A percentile compares a stretch with the other conserved stretches of the same genome.
phyloP scores from a whole-genome alignment of 92 coral and sea anemone genomes.

The Nematostella vectensis region DNA sequence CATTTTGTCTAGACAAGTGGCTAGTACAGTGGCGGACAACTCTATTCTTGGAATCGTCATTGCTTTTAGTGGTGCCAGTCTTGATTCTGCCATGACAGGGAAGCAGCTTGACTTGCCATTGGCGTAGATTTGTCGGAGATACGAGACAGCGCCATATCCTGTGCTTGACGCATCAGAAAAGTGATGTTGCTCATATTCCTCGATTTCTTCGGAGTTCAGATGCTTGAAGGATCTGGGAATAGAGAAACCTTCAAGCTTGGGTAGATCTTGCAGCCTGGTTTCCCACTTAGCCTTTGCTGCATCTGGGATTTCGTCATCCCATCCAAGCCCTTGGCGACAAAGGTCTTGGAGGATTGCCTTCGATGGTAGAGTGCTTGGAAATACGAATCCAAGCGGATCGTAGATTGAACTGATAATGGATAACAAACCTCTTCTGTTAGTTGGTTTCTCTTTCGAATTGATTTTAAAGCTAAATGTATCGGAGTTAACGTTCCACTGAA shows the following conservation, averaged over 20 bases:
- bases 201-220: slow-evolving; percentile 10
- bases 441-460: slow-evolving; percentile 14
- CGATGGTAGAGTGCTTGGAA: slow-evolving; percentile 2
- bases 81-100: slow-evolving; percentile 13
- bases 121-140: slow-evolving; percentile 13
- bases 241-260: slow-evolving; percentile 16
- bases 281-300: slow-evolving; percentile 15
- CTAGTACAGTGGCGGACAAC: slow-evolving; percentile 20
- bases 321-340: slow-evolving; percentile 11
- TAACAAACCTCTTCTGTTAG: slow-evolving; percentile 14
- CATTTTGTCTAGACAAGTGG: slow-evolving; percentile 12
- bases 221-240: slow-evolving; percentile 12
- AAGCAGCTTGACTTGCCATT: slow-evolving; percentile 9
- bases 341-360: slow-evolving; percentile 21
- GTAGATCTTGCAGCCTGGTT: slow-evolving; percentile 18
- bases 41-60: slow-evolving; percentile 13
- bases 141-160: slow-evolving; percentile 27
- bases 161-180: slow-evolving; percentile 14
- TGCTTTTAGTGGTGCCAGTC: slow-evolving; percentile 13
- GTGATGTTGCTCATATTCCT: slow-evolving; percentile 16
- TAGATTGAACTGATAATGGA: slow-evolving; percentile 16
- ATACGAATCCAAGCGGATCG: slow-evolving; percentile 17
- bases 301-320: slow-evolving; percentile 17
- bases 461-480: slow-evolving; percentile 17
- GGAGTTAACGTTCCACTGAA: slow-evolving; percentile 25